Evolutionary conservation across 2,113 vertebrate genomes (phyloP).

Genomic region (Xerus inauris): DNA sequence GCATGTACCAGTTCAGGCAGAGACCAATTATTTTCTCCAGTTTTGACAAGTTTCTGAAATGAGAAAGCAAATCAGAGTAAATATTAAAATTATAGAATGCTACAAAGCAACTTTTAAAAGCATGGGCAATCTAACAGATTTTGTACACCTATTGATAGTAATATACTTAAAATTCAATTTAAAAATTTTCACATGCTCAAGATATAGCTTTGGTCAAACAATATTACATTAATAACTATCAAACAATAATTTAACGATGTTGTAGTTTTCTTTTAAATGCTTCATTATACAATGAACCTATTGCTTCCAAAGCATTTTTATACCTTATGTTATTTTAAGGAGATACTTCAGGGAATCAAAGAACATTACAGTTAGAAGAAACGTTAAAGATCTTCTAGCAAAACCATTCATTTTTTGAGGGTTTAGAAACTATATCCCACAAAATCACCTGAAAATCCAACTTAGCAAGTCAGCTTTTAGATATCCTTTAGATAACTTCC

Average conservation of each 20-base stretch:
- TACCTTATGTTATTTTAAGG: conserved; percentile 25
- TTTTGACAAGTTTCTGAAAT: conserved; percentile 92
- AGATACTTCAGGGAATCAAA: conserved; percentile 35
- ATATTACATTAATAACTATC: background rate
- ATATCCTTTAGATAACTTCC: background rate
- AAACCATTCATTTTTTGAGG: conserved; percentile 11
- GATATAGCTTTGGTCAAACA: background rate
- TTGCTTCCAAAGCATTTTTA: background rate
- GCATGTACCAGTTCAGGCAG: conserved; percentile 92
- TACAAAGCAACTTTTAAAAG: conserved; percentile 35
- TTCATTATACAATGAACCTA: background rate
- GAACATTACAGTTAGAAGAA: background rate
- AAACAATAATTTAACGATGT: background rate
- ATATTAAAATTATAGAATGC: conserved; percentile 28
- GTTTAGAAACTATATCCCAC: background rate
- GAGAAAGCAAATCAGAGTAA: conserved; percentile 66
- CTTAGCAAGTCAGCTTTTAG: background rate
- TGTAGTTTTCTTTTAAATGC: background rate
- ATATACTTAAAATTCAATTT: conserved; percentile 14
- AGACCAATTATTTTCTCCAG: conserved; percentile 93
- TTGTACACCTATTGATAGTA: background rate
- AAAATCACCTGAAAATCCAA: background rate
- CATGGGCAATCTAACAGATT: background rate
- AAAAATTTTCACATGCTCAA: conserved; percentile 19
- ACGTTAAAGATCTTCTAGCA: conserved; percentile 6